A percentile compares a stretch with the other conserved stretches of the same genome.
phyloP scores from a whole-genome alignment of 2,888 invertebrate genomes.

The Steinernema hermaphroditum region DNA sequence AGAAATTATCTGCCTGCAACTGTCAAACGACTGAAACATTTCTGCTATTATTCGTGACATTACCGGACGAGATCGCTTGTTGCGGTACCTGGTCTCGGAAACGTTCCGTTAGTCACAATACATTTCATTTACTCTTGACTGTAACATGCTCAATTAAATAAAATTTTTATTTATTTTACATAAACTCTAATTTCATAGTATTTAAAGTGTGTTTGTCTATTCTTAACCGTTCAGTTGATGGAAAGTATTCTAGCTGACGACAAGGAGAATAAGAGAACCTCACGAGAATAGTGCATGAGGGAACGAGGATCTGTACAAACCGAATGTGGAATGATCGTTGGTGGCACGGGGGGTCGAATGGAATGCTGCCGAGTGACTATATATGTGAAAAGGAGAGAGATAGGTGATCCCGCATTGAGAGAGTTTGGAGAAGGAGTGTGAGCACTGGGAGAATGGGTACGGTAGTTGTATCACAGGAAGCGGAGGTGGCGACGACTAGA shows the following conservation, averaged over 20 bases:
- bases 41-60: too few relatives aligned
- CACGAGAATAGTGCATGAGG: neutral
- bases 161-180: neutral
- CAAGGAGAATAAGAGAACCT: neutral
- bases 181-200: constrained; percentile 19
- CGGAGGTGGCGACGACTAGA: constrained; percentile 40
- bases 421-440: neutral
- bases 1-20: too few relatives aligned
- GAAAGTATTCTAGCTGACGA: constrained; percentile 18
- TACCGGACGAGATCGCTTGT: too few relatives aligned
- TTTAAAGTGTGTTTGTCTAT: neutral
- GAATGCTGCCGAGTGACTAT: constrained; percentile 28
- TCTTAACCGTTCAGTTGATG: constrained; percentile 28
- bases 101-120: too few relatives aligned
- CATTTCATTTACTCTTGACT: too few relatives aligned
- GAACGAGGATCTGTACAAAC: constrained; percentile 6
- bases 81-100: too few relatives aligned
- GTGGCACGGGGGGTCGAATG: neutral
- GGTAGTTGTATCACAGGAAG: neutral
- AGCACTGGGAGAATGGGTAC: constrained; percentile 15
- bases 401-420: constrained; percentile 10
- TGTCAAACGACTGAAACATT: too few relatives aligned
- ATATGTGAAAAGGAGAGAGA: neutral
- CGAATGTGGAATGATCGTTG: constrained; percentile 13
- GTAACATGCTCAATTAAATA: neutral